Base-by-base conservation (phyloP, 1,140 invertebrate species). In the Zophobas atratus region DNA sequence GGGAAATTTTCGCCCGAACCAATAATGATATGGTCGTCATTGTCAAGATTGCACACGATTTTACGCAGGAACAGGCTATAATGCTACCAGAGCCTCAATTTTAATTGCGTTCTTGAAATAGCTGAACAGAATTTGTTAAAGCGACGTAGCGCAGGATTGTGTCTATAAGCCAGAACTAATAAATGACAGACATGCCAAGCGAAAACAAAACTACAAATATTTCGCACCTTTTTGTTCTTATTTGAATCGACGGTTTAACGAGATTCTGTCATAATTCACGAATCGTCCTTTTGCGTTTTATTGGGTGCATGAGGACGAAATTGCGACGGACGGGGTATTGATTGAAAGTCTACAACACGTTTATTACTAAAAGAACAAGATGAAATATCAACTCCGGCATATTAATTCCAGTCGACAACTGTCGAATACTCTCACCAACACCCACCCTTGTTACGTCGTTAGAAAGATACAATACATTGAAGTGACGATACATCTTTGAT, bases 61-160 rank as follows among this genome's bases (percentile, higher is more conserved):
- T 60, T 60, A 60, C 56, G 56, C 56, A 60, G 38, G 56, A 60
- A 60, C 56, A 39, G 56, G 36, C 56, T 60, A 60, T 60, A 60
- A 60, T 60, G 34, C 56, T 60, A 60, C 56, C 34, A n/a, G 56
- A 60, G 35, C 56, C 56, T 60, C 56, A 60, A 60, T 60, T 60
- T 60, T 60, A 60, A 60, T 60, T 60, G 56, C 56, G 56, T 60
- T 60, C 56, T 60, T 60, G 56, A 60, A 60, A 60, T 60, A 60
- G 56, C 56, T 60, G 56, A 60, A 60, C 56, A 60, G 56, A 60
- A 60, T 60, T 36, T 60, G 56, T 39, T 60, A 36, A 60, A 60
- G 56, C 33, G 56, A 39, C 35, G 56, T 60, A 39, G 56, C 56
- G 36, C 6, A 60, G 56, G 56, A 36, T 60, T 60, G 56, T 60